A percentile compares a stretch with the other conserved stretches of the same genome.
Conservation (phyloP, 1,140 invertebrate genomes). For the Monochamus saltuarius region DNA sequence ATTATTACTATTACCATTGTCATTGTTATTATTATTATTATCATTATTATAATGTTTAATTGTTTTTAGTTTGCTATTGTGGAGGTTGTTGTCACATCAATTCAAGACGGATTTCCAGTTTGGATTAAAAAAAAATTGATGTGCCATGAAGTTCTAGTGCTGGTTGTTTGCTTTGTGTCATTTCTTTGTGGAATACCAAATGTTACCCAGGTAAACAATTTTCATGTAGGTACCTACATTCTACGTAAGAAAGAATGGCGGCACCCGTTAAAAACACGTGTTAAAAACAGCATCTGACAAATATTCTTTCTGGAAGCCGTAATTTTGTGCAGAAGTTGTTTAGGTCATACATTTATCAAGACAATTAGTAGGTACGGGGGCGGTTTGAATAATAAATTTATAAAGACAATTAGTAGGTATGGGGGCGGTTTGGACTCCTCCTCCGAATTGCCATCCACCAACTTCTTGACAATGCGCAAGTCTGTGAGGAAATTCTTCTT, state of each 20-base stretch:
- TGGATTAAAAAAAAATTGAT: constrained; percentile 79
- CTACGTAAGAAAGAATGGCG: no score
- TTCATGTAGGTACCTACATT: not conserved
- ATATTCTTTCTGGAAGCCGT: no score
- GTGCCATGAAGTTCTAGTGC: constrained; percentile 83
- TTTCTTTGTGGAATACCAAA: constrained; percentile 83
- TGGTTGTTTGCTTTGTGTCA: constrained; percentile 79
- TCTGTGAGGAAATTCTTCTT: no score
- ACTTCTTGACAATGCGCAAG: no score
- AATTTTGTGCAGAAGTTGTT: no score
- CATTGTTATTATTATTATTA: not conserved
- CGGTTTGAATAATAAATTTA: no score
- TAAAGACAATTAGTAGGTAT: no score
- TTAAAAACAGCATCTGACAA: no score
- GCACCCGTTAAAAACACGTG: not conserved
- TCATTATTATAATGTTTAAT: not conserved
- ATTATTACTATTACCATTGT: not conserved
- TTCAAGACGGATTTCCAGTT: constrained; percentile 86
- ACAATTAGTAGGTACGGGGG: no score
- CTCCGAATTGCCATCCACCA: no score
- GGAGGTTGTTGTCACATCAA: constrained; percentile 88
- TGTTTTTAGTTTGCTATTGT: constrained; percentile 79
- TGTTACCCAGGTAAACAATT: constrained; percentile 69
- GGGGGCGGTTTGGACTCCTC: no score
- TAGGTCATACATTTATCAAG: no score